Base-by-base conservation (phyloP, 2,113 vertebrate genomes). In the Vidua chalybeata region DNA sequence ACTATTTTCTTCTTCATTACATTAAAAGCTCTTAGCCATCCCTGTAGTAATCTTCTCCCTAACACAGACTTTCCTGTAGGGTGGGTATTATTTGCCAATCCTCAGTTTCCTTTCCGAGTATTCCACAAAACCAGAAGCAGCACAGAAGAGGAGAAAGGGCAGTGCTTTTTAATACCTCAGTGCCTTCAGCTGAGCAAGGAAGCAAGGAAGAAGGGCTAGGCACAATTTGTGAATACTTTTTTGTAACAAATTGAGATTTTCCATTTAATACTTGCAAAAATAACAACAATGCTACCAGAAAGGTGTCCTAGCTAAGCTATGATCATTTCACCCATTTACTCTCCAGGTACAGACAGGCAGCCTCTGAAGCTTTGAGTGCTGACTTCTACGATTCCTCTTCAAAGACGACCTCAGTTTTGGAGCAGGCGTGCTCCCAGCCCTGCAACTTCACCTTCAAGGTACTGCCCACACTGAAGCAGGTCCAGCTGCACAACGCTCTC, bases 1-100 rank as follows among this genome's bases (percentile, higher is more conserved):
- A 94, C 74, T 69, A 84, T 90, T 87, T 93, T 82, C 85, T 84
- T 84, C 90, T 89, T 93, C 68, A 86, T 82, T 78, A 82, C 37
- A 93, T 86, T 89, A 78, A 86, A 84, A 89, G 52, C 86, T 80
- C 83, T 77, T 74, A 76, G 46, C 54, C 31, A 74, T 84, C 51
- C 72, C 79, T 58, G 43, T 3, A 59, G 59, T 63, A 92, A 81
- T 63, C 59, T 77, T 81, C 31, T 52, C 55, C 62, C 21, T 52
- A 26, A 35, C 16, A 79, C 37, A 84, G 75, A 49, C 54, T 83
- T 56, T 77, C 21, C 72, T 48, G 20, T 43, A 49, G n/a, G 76
- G 22, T 26, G 83, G 49, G 41, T 51, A 48, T 30, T 52, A 71
- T 55, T n/a, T 93, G 78, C 43, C 6, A 2, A 71, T 43, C 37